A percentile compares a stretch with the other conserved stretches of the same genome.
These are phyloP conservation scores for Ectemnius cavifrons DNA, from an alignment of 2,888 invertebrate genomes.

Conservation along the genomic window DNA sequence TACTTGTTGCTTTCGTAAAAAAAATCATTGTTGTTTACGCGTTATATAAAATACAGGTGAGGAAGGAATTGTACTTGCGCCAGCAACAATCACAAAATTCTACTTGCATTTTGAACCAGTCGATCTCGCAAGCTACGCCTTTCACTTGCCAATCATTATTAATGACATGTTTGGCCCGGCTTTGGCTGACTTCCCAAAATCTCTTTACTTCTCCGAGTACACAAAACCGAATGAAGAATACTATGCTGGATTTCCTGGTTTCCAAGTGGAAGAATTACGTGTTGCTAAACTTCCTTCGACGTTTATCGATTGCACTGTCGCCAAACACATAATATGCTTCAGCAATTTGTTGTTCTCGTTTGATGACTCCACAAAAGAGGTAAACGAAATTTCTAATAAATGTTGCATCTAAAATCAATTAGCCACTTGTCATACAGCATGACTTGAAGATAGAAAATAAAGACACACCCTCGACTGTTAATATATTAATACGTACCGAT, in stretches of 20 bases:
- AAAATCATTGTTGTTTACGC: neutral
- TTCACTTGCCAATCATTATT: constrained; percentile 81
- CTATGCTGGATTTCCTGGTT: constrained; percentile 22
- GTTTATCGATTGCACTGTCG: constrained; percentile 57
- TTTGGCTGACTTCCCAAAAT: constrained; percentile 65
- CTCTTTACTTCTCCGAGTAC: constrained; percentile 51
- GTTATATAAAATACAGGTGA: constrained; percentile 18
- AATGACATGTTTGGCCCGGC: constrained; percentile 82
- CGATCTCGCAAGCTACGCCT: constrained; percentile 79
- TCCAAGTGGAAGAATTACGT: constrained; percentile 27
- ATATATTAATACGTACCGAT: constrained; percentile 60
- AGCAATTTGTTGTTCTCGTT: constrained; percentile 60
- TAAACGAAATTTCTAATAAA: constrained; percentile 14
- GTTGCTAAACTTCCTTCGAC: constrained; percentile 50
- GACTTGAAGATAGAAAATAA: constrained; percentile 37
- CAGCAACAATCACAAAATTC: constrained; percentile 66
- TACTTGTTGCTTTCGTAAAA: neutral
- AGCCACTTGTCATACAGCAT: constrained; percentile 1
- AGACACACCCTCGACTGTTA: neutral
- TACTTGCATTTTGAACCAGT: constrained; percentile 76
- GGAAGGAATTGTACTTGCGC: constrained; percentile 49
- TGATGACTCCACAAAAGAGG: constrained; percentile 36
- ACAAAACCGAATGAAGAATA: constrained; percentile 38
- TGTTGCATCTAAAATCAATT: neutral
- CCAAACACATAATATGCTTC: constrained; percentile 53